Evolutionary conservation across 2,888 invertebrate species (phyloP).

Genomic region (Megaustenia siamemsis): DNA sequence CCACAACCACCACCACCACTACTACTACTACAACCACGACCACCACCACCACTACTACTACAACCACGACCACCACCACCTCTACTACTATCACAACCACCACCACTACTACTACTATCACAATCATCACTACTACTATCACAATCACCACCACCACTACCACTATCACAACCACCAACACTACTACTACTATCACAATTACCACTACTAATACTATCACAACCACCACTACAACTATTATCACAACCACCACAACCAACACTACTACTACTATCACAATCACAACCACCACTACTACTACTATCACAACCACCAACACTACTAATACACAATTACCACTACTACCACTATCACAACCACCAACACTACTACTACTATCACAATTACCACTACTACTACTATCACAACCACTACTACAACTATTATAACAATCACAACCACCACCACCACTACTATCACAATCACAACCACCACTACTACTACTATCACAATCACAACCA

Average conservation of each 20-base stretch:
- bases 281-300: no score
- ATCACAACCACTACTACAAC: no score
- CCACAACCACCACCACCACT: constrained; percentile 38
- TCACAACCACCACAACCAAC: constrained; percentile 25
- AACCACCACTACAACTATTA: constrained; percentile 26
- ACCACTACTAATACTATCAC: constrained; percentile 17
- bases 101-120: constrained; percentile 32
- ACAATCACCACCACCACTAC: constrained; percentile 42
- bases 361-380: no score
- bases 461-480: no score
- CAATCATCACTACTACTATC: constrained; percentile 34
- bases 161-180: constrained; percentile 9
- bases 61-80: constrained; percentile 33
- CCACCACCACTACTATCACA: no score
- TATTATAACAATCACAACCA: no score
- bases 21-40: constrained; percentile 41
- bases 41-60: neutral
- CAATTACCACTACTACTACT: no score
- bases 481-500: no score
- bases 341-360: no score
- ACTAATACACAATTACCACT: no score
- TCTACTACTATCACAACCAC: constrained; percentile 22
- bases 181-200: constrained; percentile 26
- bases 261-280: no score
- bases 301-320: no score